phyloP scores from a whole-genome alignment of 2,113 vertebrate genomes.

The Oplegnathus fasciatus region DNA sequence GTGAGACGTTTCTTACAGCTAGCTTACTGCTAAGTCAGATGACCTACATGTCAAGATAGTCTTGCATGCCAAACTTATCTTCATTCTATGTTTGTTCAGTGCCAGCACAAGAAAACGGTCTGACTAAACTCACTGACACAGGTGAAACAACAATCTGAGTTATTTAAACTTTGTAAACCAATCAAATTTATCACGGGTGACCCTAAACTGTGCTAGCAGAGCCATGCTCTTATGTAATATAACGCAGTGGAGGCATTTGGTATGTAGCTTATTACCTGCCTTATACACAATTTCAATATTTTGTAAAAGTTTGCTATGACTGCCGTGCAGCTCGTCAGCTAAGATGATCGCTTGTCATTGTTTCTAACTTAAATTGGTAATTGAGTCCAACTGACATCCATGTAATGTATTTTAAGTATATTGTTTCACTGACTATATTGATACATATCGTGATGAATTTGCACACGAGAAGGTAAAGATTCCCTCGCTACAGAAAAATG shows the following conservation, averaged over 20 bases:
- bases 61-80: slow-evolving; percentile 29
- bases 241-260: background rate
- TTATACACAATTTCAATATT: too few species aligned
- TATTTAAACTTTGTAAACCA: background rate
- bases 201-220: background rate
- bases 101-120: slow-evolving; percentile 21
- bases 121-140: slow-evolving; percentile 25
- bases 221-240: background rate
- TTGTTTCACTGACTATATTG: background rate
- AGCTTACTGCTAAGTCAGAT: slow-evolving; percentile 24
- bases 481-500: background rate
- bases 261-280: background rate
- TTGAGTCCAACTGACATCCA: background rate
- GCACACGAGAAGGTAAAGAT: background rate
- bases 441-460: background rate
- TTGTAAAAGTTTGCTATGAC: too few species aligned
- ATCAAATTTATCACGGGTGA: background rate
- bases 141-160: background rate
- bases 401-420: background rate
- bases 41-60: slow-evolving; percentile 33
- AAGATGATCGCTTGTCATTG: too few species aligned
- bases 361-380: background rate
- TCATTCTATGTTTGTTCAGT: slow-evolving; percentile 31
- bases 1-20: background rate
- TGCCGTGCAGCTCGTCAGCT: too few species aligned